Base-by-base conservation (phyloP, 2,797 vertebrate species). In the Adrianichthys oophorus region DNA sequence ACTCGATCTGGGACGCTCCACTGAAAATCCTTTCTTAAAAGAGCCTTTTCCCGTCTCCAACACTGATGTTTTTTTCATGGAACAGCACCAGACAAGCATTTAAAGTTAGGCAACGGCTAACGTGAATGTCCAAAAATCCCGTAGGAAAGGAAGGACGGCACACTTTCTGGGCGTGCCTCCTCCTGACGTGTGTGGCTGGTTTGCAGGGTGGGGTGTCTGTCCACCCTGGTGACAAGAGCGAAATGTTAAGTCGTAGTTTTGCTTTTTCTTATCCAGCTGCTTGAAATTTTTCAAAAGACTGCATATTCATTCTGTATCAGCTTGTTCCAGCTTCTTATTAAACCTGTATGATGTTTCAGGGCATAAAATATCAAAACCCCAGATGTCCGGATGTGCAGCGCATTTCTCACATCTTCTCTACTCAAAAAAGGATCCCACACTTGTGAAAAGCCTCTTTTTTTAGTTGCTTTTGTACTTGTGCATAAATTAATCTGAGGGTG, bases 201-300 rank as follows among this genome's bases (percentile, higher is more conserved):
- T 86, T 75, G 45, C 17, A 64, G 80, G 81, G 75, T 67, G 74
- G 72, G 69, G 74, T 74, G 68, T 40, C 62, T 46, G 47, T 21
- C 17, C 52, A 41, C 41, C 58, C 51, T 15, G 1, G 4, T 3
- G 5, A 48, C 10, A 65, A 50, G 65, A 63, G 50, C 4, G 10
- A 55, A 49, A 21, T 53, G 48, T 2, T 56, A 75, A 41, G 51
- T 32, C 8, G 8, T 10, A 3, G 29, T 32, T 23, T 37, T 40
- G 4, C 1, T 45, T 49, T 48, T n/a, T 14, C 14, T 23, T n/a
- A 26, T 49, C 16, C 53, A 24, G 24, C 4, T 44, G 40, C 44
- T 29, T 29, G 26, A 29, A 29, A 29, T 1, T 6, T 29, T 5
- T 29, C 26, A 8, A 32, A 32, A 16, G n/a, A n/a, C 5, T 45